Evolutionary conservation across 1,140 invertebrate genomes (phyloP).

Genomic region (Papilio dardanus): DNA sequence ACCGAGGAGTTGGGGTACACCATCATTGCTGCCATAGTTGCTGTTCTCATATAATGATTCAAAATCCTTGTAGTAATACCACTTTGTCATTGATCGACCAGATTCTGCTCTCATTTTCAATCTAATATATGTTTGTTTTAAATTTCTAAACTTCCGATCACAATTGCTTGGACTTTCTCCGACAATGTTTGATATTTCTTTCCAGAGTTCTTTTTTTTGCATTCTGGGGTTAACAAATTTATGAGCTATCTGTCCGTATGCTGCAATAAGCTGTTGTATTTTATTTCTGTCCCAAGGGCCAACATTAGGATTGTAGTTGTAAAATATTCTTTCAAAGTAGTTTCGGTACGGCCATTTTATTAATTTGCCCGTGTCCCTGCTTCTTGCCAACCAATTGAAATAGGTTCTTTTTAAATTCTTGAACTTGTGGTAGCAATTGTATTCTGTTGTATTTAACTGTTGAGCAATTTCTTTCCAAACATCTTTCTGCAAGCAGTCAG

Average conservation of each 20-base stretch:
- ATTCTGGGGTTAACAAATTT: conserved; percentile 71
- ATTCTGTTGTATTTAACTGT: conserved; percentile 66
- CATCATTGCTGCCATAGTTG: conserved; percentile 40
- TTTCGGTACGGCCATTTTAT: conserved; percentile 75
- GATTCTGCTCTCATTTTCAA: conserved; percentile 61
- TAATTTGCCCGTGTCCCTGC: conserved; percentile 57
- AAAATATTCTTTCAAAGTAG: conserved; percentile 76
- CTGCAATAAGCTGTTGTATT: conserved; percentile 61
- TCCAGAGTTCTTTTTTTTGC: conserved; percentile 76
- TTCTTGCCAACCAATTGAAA: conserved; percentile 68
- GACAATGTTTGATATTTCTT: conserved; percentile 64
- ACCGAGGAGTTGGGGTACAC: conserved; percentile 39
- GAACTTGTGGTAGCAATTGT: conserved; percentile 77
- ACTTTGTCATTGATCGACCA: conserved; percentile 65
- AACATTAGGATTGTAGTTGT: conserved; percentile 64
- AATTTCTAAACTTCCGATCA: conserved; percentile 75
- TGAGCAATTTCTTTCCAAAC: conserved; percentile 72
- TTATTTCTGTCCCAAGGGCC: conserved; percentile 69
- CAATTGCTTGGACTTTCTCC: conserved; percentile 63
- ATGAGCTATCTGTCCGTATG: conserved; percentile 65
- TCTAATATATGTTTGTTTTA: conserved; percentile 74
- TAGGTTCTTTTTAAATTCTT: conserved; percentile 77
- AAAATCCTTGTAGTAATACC: conserved; percentile 75
- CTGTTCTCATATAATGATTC: conserved; percentile 62
- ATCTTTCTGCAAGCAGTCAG: conserved; percentile 66